These are phyloP conservation scores for Idaea aversata DNA, from an alignment of 2,888 invertebrate species.

Conservation along the genomic window DNA sequence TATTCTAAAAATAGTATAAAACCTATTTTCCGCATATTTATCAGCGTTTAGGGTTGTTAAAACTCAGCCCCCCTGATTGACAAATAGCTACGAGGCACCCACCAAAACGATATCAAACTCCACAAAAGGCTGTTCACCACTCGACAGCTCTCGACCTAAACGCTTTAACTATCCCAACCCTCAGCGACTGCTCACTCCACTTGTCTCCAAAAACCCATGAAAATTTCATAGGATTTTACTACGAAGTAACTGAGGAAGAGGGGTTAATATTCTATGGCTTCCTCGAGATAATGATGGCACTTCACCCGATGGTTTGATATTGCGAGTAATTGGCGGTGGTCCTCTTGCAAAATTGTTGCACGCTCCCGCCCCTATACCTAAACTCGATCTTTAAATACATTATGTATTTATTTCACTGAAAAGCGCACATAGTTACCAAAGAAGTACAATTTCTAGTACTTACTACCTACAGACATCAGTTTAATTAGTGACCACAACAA, in stretches of 20 bases:
- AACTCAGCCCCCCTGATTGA: slow-evolving; percentile 68
- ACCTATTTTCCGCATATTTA: slow-evolving; percentile 49
- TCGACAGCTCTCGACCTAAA: slow-evolving; percentile 73
- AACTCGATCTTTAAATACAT: slow-evolving; percentile 2
- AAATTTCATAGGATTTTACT: slow-evolving; percentile 62
- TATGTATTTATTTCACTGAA: neutral
- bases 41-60: slow-evolving; percentile 57
- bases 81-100: slow-evolving; percentile 69
- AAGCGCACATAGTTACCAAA: neutral
- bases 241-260: slow-evolving; percentile 51
- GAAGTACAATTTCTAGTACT: slow-evolving; percentile 14
- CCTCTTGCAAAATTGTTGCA: slow-evolving; percentile 77
- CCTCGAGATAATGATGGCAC: slow-evolving; percentile 76
- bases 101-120: slow-evolving; percentile 74
- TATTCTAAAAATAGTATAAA: neutral
- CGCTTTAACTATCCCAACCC: slow-evolving; percentile 78
- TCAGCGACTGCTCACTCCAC: slow-evolving; percentile 78
- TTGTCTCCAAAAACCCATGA: slow-evolving; percentile 77
- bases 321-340: slow-evolving; percentile 76
- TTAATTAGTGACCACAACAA: slow-evolving; percentile 61
- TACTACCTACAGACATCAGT: slow-evolving; percentile 40
- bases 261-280: slow-evolving; percentile 52
- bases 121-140: slow-evolving; percentile 72
- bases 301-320: slow-evolving; percentile 74
- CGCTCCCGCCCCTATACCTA: slow-evolving; percentile 64